Percentiles rank a stretch among this genome's conserved stretches.
Evolutionary conservation across 2,797 vertebrate genomes (phyloP).

Genomic region (Threskiornis aethiopicus): DNA sequence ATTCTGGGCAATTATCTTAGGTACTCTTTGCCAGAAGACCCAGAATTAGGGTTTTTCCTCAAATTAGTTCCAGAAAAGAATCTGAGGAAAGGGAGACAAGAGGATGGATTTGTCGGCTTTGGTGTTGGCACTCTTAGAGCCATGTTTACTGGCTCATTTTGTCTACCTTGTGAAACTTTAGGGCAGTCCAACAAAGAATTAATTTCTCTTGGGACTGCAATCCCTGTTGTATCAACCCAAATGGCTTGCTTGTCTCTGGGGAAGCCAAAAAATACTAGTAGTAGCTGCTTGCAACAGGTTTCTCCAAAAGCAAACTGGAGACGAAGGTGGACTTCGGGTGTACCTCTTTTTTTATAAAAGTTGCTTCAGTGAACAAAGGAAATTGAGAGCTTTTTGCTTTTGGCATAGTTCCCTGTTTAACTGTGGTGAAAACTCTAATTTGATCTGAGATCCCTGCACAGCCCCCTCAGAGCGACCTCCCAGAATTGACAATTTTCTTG

Average conservation of each 20-base stretch:
- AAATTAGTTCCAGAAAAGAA: constrained; percentile 39
- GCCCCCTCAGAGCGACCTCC: neutral
- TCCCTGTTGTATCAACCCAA: neutral
- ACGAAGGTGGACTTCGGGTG: neutral
- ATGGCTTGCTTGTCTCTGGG: neutral
- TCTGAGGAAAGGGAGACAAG: constrained; percentile 31
- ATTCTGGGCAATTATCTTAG: constrained; percentile 59
- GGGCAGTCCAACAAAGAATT: constrained; percentile 15
- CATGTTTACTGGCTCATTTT: constrained; percentile 24
- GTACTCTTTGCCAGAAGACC: constrained; percentile 42
- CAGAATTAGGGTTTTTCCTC: constrained; percentile 18
- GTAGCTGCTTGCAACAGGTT: neutral
- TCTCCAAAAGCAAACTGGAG: neutral
- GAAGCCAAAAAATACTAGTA: neutral
- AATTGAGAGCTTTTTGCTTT: neutral
- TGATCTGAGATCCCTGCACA: neutral
- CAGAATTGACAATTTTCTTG: neutral
- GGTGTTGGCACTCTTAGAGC: constrained; percentile 10
- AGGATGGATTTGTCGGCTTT: constrained; percentile 55
- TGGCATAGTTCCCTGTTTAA: neutral
- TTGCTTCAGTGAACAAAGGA: neutral
- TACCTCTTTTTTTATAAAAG: neutral
- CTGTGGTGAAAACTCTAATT: neutral
- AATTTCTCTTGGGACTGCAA: neutral
- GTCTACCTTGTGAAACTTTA: constrained; percentile 1